These are phyloP conservation scores for Stramonita haemastoma DNA, from an alignment of 2,888 invertebrate species.

Conservation along the genomic window DNA sequence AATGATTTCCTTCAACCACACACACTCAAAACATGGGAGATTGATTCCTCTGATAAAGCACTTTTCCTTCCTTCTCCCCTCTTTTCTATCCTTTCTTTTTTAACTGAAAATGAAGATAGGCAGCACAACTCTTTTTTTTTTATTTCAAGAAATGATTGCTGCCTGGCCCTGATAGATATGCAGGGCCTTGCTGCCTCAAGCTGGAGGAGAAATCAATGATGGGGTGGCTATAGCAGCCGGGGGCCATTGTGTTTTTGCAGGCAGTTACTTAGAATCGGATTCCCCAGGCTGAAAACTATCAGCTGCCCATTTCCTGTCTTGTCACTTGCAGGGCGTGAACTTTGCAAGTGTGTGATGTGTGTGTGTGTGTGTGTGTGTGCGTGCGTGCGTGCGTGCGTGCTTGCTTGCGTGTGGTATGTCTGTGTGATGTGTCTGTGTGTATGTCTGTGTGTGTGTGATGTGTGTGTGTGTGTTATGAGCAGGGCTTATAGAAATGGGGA, in stretches of 20 bases:
- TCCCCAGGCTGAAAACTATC: background rate
- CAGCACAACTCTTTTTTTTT: background rate
- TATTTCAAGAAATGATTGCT: background rate
- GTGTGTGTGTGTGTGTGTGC: too few relatives aligned
- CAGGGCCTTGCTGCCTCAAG: background rate
- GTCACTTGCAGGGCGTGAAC: background rate
- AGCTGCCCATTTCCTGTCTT: conserved; percentile 1
- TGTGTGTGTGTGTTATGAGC: too few relatives aligned
- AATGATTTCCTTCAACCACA: too few relatives aligned
- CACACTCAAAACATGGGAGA: background rate
- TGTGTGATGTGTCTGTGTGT: too few relatives aligned
- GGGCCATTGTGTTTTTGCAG: background rate
- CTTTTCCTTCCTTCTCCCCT: too few relatives aligned
- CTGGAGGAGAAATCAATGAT: background rate
- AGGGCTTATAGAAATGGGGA: too few relatives aligned
- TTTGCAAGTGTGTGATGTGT: background rate
- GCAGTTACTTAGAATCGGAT: background rate
- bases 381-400: too few relatives aligned
- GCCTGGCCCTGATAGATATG: background rate
- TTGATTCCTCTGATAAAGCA: background rate
- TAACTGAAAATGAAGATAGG: background rate
- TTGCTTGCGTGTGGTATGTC: too few relatives aligned
- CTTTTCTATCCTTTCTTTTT: background rate
- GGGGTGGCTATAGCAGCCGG: background rate
- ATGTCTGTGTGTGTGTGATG: too few relatives aligned